These are phyloP conservation scores for Diabrotica balteata DNA, from an alignment of 2,888 invertebrate genomes.

Conservation along the genomic window DNA sequence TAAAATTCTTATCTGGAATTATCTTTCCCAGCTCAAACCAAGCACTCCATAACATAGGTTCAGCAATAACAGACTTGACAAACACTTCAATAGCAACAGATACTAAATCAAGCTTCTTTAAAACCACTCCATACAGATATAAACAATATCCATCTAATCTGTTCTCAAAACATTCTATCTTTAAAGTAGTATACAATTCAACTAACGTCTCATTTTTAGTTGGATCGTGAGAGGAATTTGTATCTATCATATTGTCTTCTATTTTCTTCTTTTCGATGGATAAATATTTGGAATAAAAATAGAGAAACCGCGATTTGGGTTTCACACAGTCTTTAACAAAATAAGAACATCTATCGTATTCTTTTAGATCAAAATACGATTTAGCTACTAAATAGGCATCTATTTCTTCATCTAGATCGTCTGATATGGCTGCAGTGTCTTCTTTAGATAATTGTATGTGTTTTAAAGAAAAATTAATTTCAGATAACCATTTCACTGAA, in stretches of 20 bases:
- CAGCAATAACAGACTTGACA: slow-evolving; percentile 76
- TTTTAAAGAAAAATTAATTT: slow-evolving; percentile 79
- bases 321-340: slow-evolving; percentile 76
- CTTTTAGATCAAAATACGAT: slow-evolving; percentile 88
- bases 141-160: slow-evolving; percentile 86
- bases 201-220: slow-evolving; percentile 64
- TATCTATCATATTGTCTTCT: slow-evolving; percentile 77
- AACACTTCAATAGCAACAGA: slow-evolving; percentile 81
- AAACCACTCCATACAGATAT: slow-evolving; percentile 89
- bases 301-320: slow-evolving; percentile 79
- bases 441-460: slow-evolving; percentile 68
- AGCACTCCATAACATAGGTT: slow-evolving; percentile 92
- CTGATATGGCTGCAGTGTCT: slow-evolving; percentile 62
- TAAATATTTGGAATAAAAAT: slow-evolving; percentile 86
- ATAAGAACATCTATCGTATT: slow-evolving; percentile 87
- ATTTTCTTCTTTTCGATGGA: slow-evolving; percentile 92
- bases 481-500: slow-evolving; percentile 88
- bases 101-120: slow-evolving; percentile 84
- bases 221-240: slow-evolving; percentile 66
- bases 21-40: slow-evolving; percentile 92
- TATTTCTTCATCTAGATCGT: slow-evolving; percentile 68
- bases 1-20: slow-evolving; percentile 74
- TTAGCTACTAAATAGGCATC: slow-evolving; percentile 82
- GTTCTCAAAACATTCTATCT: slow-evolving; percentile 65
- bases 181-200: slow-evolving; percentile 66